Base-by-base conservation (phyloP, 2,113 vertebrate genomes). In the Rafetus swinhoei region DNA sequence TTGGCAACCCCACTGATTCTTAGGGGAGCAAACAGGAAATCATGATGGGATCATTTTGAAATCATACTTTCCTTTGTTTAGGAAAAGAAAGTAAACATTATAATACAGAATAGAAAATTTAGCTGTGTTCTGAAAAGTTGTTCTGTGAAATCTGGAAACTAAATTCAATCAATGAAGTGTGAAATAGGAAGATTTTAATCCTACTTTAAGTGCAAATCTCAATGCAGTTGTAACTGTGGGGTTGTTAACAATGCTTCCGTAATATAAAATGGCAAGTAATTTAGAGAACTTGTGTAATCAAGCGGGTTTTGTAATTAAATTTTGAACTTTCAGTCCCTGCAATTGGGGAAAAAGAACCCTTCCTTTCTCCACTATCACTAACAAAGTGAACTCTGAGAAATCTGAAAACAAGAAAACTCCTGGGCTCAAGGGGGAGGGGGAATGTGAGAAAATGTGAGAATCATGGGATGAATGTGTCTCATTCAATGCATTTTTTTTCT, bases 401-500 rank as follows among this genome's bases (percentile, higher is more conserved):
- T 96, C 9, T 35, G 45, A 87, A 97, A 89, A 94, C 52, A 91
- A 92, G 39, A 60, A 87, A 95, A 77, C 85, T 92, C 77, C 24
- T 77, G 25, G 91, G 0, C 9, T 35, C 10, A 29, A 81, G 54
- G 89, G 32, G 81, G 53, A 32, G 9, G 53, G 57, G 25, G 22
- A 25, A 59, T 45, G 45, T 45, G 45, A 10, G 57, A 11, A 24
- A 25, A 72, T 96, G 7, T 91, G 76, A 90, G 84, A 97, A 92
- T 93, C 81, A 88, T 87, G 60, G 69, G 59, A 94, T 95, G 97
- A 91, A 91, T 4, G 10, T 93, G 79, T 27, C 24, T 95, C 86
- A 84, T 93, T 27, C 83, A 59, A 18, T 97, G 96, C 91, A 95
- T 96, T 97, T 97, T 97, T 97, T 16, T 54, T 87, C 65, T 94